Evolutionary conservation across 2,888 invertebrate genomes (phyloP), one percentile per base, ranked within the genome.

Genomic region (Helleia helle): DNA sequence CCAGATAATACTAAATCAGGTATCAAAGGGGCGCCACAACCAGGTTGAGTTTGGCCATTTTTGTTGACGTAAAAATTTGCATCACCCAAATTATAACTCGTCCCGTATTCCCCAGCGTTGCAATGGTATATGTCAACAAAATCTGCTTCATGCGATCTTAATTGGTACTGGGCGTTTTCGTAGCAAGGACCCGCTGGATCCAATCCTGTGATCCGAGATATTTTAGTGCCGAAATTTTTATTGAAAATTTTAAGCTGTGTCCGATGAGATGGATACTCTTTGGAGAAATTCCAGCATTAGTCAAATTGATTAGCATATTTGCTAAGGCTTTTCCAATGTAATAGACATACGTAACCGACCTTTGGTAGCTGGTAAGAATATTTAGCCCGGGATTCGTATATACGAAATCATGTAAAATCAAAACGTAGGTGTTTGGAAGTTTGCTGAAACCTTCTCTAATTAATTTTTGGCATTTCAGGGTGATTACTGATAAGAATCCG

Each of bases 121-220:
- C 89, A 89, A 54, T 89, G 89, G 46, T 88, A 81, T 0, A 87
- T 79, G 55, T 89, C 88, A 0, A 89, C 89, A 50, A 88, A 87
- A 0, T 77, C 69, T 0, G 89, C 89, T 17, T 88, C 86, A 4
- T 80, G 79, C 12, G 80, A 70, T 37, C 86, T 73, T 0, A 90
- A 59, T 49, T 87, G 79, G 11, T 85, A 72, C 29, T 77, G 57
- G 1, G 71, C 62, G 0, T 75, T 70, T 0, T 72, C 65, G 43
- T 76, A 84, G 43, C 83, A 84, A 3, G 84, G 84, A 0, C 83
- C 83, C 11, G 84, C 81, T 1, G 84, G 83, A 38, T 84, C 84
- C 4, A 83, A 52, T 2, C 71, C 84, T 1, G 79, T 73, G 4
- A 84, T 70, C 22, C 72, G 65, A n/a, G 55, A 58, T 2, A 84